phyloP scores from a whole-genome alignment of 2,113 vertebrate species.

The Dermatemys mawii region DNA sequence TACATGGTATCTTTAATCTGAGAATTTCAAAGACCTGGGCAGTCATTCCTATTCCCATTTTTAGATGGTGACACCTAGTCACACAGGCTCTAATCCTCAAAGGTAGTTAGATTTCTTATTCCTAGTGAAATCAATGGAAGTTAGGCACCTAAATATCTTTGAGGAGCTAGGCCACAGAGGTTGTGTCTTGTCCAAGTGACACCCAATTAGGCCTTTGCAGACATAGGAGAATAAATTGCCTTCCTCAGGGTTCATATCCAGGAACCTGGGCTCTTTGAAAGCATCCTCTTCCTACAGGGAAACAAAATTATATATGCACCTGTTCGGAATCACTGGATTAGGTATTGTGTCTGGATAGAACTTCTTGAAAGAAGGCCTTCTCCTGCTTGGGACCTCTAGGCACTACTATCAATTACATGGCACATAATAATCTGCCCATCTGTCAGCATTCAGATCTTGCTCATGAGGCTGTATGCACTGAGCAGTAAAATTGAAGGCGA shows the following conservation, averaged over 20 bases:
- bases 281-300: background rate
- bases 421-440: background rate
- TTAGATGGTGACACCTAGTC: rapidly evolving
- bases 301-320: background rate
- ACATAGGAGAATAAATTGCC: background rate
- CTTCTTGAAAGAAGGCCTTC: background rate
- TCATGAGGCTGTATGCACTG: background rate
- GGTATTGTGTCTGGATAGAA: background rate
- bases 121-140: background rate
- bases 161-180: background rate
- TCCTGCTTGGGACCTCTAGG: background rate
- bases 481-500: background rate
- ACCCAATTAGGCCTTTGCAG: rapidly evolving
- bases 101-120: too few relatives aligned
- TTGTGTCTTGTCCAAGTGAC: background rate
- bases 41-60: background rate
- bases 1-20: background rate
- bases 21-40: background rate
- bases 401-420: background rate
- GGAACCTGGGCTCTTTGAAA: background rate
- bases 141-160: background rate
- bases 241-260: background rate
- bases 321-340: background rate
- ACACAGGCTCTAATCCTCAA: background rate
- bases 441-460: background rate